These are phyloP conservation scores for Abrostola tripartita DNA, from an alignment of 2,888 invertebrate genomes.

Conservation along the genomic window DNA sequence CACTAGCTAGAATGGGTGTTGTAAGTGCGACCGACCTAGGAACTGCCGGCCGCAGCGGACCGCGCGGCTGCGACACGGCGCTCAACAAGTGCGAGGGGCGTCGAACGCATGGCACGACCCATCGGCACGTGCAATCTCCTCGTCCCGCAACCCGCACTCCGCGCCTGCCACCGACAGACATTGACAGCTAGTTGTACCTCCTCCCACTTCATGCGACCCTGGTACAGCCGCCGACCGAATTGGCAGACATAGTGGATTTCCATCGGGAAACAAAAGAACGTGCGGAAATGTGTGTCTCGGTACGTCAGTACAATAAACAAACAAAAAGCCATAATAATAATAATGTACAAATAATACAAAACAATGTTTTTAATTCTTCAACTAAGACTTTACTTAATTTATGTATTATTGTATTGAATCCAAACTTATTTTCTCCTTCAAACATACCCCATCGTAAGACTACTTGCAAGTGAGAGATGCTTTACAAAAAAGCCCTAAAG, in stretches of 20 bases:
- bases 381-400: no score
- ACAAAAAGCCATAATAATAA: constrained; percentile 15
- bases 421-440: no score
- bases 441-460: no score
- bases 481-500: no score
- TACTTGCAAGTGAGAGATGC: no score
- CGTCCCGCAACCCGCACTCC: constrained; percentile 56
- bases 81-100: constrained; percentile 84
- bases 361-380: constrained; percentile 1
- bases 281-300: constrained; percentile 39
- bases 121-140: constrained; percentile 81
- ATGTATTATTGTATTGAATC: no score
- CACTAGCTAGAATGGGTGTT: constrained; percentile 55
- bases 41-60: constrained; percentile 56
- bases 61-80: constrained; percentile 63
- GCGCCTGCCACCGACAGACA: constrained; percentile 61
- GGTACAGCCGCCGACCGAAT: constrained; percentile 79
- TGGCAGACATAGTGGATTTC: constrained; percentile 84
- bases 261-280: constrained; percentile 62
- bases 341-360: background rate
- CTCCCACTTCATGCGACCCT: constrained; percentile 72
- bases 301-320: constrained; percentile 19
- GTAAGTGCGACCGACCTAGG: constrained; percentile 64
- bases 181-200: constrained; percentile 70
- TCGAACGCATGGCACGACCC: constrained; percentile 82